Percentiles rank a stretch among this genome's conserved stretches.
Evolutionary conservation across 2,797 vertebrate species (phyloP).

Genomic region (Pyrocephalus nanus): DNA sequence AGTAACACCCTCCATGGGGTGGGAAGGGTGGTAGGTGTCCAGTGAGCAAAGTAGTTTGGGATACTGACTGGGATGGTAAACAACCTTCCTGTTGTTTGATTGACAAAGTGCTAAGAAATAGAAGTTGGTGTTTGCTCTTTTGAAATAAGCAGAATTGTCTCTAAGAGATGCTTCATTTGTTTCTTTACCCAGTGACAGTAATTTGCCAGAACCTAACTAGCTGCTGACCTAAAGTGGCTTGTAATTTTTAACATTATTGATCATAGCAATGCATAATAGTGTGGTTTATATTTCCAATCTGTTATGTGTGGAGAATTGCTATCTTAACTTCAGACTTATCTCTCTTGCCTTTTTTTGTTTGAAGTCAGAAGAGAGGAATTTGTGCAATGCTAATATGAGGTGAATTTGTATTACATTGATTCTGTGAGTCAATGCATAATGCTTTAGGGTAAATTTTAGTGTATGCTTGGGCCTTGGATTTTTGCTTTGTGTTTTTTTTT

Average conservation of each 20-base stretch:
- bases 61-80: not conserved
- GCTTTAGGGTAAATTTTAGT: not conserved
- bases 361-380: not conserved
- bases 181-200: not conserved
- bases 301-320: not conserved
- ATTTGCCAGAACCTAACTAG: not conserved
- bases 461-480: not conserved
- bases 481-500: not conserved
- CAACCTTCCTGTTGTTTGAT: not conserved
- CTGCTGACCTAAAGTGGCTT: not conserved
- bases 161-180: not conserved
- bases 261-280: not conserved
- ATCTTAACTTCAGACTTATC: not conserved
- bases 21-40: not conserved
- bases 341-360: not conserved
- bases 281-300: not conserved
- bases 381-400: not conserved
- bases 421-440: not conserved
- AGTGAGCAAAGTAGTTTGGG: not conserved
- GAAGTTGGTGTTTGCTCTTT: not conserved
- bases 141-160: not conserved
- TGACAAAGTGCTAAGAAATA: not conserved
- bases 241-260: not conserved
- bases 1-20: rapidly evolving
- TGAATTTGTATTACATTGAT: not conserved